Base-by-base conservation (phyloP, 2,797 vertebrate genomes). In the Moxostoma hubbsi region DNA sequence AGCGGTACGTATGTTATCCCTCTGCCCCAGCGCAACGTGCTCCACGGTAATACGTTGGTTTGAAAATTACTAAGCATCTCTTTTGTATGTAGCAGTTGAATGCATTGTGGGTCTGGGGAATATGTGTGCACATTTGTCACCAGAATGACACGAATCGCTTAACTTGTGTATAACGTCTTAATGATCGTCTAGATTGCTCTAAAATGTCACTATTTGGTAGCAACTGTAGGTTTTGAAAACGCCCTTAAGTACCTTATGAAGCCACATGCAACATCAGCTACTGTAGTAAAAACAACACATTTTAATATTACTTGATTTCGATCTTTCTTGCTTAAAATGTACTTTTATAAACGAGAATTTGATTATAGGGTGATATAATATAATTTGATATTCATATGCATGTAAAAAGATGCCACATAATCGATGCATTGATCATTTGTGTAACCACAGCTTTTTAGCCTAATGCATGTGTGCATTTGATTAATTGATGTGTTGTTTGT, bases 371-470 rank as follows among this genome's bases (percentile, higher is more conserved):
- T 69, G n/a, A n/a, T n/a, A n/a, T n/a, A n/a, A n/a, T n/a, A n/a
- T n/a, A n/a, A n/a, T n/a, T n/a, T n/a, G n/a, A n/a, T 50, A 69
- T 53, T 24, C 65, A 11, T 45, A 47, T 9, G 45, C 11, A n/a
- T n/a, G 12, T 5, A 46, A 59, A 36, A 6, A 15, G 58, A 73
- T 7, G 55, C 13, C 53, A 13, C 13, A 51, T 46, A 50, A 51
- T 49, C 9, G 15, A 49, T 46, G 18, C 54, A 61, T 78, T 71
- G 49, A 79, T 45, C 43, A 78, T 70, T 70, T 15, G 11, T 45
- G 36, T 45, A 6, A 47, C n/a, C 47, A 2, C 24, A 61, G 10
- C 12, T 70, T 43, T 78, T 78, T 78, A 66, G 57, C 62, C 61
- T 50, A 43, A 43, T 57, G 55, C 11, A 59, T 75, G 50, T 75